Base-by-base conservation (phyloP, 1,140 invertebrate species). In the Apolygus lucorum region DNA sequence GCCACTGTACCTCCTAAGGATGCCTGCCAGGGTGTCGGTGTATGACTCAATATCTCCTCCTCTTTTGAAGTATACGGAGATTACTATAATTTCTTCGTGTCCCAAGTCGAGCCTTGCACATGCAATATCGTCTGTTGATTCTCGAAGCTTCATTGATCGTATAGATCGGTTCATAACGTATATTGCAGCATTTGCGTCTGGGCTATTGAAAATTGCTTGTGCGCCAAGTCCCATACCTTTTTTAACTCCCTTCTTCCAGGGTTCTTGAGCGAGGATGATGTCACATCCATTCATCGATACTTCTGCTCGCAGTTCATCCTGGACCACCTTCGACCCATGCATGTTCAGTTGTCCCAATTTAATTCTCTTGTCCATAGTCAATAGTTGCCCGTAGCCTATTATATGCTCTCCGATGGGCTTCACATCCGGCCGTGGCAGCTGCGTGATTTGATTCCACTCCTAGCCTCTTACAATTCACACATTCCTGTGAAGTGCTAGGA, bases 301-400 rank as follows among this genome's bases (percentile, higher is more conserved):
- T 25, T 24, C 22, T 2, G 2, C 62, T 14, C 62, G 21, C 2
- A 63, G 62, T 63, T 63, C 22, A 27, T 63, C 62, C 62, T 63
- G 62, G 21, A 63, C 62, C 1, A 25, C 22, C 27, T 25, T 25
- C 21, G 62, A 63, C 27, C 27, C 27, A 17, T 63, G 62, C 24
- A 63, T 8, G 62, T 63, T 63, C 27, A 63, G 24, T 17, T 63
- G 62, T 2, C 21, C 62, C 17, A 63, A 24, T 25, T 63, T 63
- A 63, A 63, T 63, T 63, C 17, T 2, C 21, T 17, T 8, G 17
- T 8, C 54, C 54, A 62, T 62, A 62, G 27, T 63, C 27, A 2
- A 63, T 63, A 17, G 4, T 2, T 2, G 2, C 62, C 26, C 22
- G 1, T 25, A 63, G 4, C 2, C 17, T 17, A 11, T 14, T 27